Base-by-base conservation (phyloP, 1,140 invertebrate species). In the Drosophila simulans region DNA sequence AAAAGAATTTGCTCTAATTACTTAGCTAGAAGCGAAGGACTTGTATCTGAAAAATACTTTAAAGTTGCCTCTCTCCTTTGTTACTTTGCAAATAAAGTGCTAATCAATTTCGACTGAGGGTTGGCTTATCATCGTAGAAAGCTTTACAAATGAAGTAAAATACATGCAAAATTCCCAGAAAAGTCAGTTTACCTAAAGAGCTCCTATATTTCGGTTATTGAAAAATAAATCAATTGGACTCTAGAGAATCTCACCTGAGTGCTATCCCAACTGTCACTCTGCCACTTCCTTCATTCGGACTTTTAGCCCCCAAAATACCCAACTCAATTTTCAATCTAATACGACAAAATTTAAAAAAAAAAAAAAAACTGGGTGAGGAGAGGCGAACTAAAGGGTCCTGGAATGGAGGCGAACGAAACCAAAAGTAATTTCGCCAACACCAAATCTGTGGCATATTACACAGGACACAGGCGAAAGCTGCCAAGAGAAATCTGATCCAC, bases 361-460 rank as follows among this genome's bases (percentile, higher is more conserved):
- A 64, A 65, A 45, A 40, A 8, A 34, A 34, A 34, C 3, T 4
- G 7, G 15, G 35, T 37, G 45, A 46, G 1, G 7, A 25, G 66
- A 55, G 40, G 25, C 15, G 27, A 49, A 15, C 25, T 48, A 39
- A 40, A 42, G 17, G 35, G 40, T 64, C 58, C 43, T 48, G 48
- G 53, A 37, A 56, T 48, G 31, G n/a, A 42, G 51, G 39, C 62
- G 54, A 77, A 77, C 72, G 55, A 77, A 73, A 57, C 40, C 46
- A 75, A 83, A 83, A 84, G 69, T 79, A 75, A 83, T 79, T 76
- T 79, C 37, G 72, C 31, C 27, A 77, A 54, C 64, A 65, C 75
- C 77, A 77, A 77, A 77, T 77, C 74, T 77, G 74, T 57, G 76
- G 64, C 74, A 77, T 77, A 77, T 70, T 77, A 77, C 74, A 77